Evolutionary conservation across 1,140 invertebrate species (phyloP).

Genomic region (Cyclina sinensis): DNA sequence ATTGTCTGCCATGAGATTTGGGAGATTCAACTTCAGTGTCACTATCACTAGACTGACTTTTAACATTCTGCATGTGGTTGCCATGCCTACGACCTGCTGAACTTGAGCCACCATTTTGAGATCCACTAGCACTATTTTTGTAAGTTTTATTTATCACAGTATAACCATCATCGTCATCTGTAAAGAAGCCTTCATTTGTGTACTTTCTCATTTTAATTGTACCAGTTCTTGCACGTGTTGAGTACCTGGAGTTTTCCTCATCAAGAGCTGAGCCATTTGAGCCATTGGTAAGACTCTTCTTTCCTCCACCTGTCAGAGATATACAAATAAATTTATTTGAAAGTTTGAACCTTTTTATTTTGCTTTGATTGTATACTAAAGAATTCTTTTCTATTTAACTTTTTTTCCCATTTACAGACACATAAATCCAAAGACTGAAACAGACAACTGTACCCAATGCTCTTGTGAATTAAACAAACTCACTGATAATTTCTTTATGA

Average conservation of each 20-base stretch:
- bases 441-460: too few relatives aligned
- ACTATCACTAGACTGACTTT: conserved; percentile 37
- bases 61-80: background rate
- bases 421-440: too few relatives aligned
- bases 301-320: conserved; percentile 66
- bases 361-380: too few relatives aligned
- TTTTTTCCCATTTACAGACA: too few relatives aligned
- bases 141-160: conserved; percentile 21
- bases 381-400: too few relatives aligned
- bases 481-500: too few relatives aligned
- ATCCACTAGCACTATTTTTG: conserved; percentile 17
- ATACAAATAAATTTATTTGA: too few relatives aligned
- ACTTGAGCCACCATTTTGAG: background rate
- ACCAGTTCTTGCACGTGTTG: conserved; percentile 73
- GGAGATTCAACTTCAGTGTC: conserved; percentile 58
- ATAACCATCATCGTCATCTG: conserved; percentile 66
- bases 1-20: background rate
- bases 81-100: background rate
- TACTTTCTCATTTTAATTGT: conserved; percentile 74
- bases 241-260: conserved; percentile 65
- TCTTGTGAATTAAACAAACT: too few relatives aligned
- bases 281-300: conserved; percentile 69
- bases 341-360: too few relatives aligned
- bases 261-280: background rate
- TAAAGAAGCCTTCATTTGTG: conserved; percentile 71